A percentile compares a stretch with the other conserved stretches of the same genome.
Evolutionary conservation across 2,797 vertebrate species (phyloP).

Genomic region (Hafferia zeledoni): DNA sequence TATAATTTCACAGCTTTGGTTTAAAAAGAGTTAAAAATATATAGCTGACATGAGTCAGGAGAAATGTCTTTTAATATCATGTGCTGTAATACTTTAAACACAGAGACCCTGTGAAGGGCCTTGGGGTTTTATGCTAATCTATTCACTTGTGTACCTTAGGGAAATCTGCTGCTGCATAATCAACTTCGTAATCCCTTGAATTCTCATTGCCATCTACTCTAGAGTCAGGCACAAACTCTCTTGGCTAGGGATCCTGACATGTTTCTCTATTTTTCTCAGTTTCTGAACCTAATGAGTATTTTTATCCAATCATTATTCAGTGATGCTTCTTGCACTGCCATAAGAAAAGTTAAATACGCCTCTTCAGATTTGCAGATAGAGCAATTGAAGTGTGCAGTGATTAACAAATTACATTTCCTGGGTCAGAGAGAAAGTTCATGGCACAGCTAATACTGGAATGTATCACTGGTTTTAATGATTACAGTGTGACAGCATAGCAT

Average conservation of each 20-base stretch:
- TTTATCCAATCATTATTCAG: neutral
- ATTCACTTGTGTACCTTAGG: neutral
- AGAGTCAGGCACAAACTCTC: neutral
- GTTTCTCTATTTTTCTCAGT: neutral
- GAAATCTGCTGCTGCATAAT: neutral
- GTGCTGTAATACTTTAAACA: neutral
- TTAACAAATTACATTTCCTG: slow-evolving; percentile 46
- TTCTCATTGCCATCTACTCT: neutral
- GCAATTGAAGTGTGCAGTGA: neutral
- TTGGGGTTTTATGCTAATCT: neutral
- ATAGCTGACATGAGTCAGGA: neutral
- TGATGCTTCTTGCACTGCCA: neutral
- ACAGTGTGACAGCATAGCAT: neutral
- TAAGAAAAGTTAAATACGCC: neutral
- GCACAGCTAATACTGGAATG: neutral
- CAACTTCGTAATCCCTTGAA: neutral
- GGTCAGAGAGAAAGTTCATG: slow-evolving; percentile 18
- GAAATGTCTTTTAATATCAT: neutral
- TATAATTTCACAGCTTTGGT: neutral
- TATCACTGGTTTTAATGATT: neutral
- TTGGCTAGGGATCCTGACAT: neutral
- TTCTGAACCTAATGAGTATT: neutral
- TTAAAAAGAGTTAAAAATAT: neutral
- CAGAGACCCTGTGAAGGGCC: neutral
- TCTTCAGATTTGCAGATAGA: neutral